Percentiles rank a stretch among this genome's conserved stretches.
These are phyloP conservation scores for Channa maculata DNA, from an alignment of 2,113 vertebrate genomes.

Conservation along the genomic window DNA sequence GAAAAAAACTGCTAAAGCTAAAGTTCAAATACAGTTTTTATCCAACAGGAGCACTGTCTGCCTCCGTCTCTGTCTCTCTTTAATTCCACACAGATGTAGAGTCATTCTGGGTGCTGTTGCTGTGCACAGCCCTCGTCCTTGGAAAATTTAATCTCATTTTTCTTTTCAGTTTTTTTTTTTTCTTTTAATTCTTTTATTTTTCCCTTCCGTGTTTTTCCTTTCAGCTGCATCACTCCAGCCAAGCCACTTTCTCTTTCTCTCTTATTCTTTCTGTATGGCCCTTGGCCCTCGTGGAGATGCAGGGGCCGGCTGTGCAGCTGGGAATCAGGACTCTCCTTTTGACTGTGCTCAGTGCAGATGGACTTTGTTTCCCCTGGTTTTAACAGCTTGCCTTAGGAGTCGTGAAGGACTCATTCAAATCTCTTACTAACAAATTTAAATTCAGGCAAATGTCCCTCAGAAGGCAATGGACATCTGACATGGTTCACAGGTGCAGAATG, in stretches of 20 bases:
- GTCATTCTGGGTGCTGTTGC: constrained; percentile 34
- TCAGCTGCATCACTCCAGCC: constrained; percentile 26
- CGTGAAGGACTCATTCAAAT: not conserved
- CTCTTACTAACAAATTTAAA: not conserved
- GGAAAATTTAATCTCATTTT: constrained; percentile 64
- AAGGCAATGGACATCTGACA: not conserved
- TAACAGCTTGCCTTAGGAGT: not conserved
- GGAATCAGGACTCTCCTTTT: constrained; percentile 61
- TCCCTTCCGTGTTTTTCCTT: constrained; percentile 58
- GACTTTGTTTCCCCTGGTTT: not conserved
- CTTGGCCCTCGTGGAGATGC: constrained; percentile 48
- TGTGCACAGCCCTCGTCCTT: constrained; percentile 26
- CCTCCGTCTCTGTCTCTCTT: constrained; percentile 9
- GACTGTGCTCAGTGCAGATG: not conserved
- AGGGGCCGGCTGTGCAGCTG: constrained; percentile 69
- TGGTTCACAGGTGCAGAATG: not conserved
- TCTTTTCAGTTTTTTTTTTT: constrained; percentile 21
- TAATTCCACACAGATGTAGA: constrained; percentile 69
- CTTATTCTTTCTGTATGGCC: constrained; percentile 34
- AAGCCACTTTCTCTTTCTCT: constrained; percentile 31
- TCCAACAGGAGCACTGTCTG: constrained; percentile 13
- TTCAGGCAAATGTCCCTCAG: not conserved
- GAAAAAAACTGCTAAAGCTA: not conserved
- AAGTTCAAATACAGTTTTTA: constrained; percentile 18
- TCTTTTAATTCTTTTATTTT: constrained; percentile 42